A percentile compares a stretch with the other conserved stretches of the same genome.
phyloP scores from a whole-genome alignment of 2,113 vertebrate species.

The Gallinago undulata region DNA sequence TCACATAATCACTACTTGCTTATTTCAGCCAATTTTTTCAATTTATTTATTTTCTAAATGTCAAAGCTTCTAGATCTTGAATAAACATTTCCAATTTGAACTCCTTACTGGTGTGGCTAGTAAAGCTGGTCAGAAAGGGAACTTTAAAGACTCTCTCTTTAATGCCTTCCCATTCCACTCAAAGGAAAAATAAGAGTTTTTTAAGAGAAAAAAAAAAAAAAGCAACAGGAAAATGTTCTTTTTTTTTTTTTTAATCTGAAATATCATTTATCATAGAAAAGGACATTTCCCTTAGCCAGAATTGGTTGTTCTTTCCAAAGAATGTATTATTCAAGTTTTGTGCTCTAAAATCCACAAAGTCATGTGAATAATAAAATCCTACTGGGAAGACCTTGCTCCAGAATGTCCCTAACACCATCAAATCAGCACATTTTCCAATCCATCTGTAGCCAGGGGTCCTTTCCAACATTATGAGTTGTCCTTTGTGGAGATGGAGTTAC shows the following conservation, averaged over 20 bases:
- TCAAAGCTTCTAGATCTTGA: background rate
- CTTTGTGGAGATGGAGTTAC: background rate
- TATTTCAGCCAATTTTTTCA: background rate
- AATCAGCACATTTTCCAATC: background rate
- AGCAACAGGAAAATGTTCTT: rapidly evolving
- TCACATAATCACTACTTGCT: background rate
- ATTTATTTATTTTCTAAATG: background rate
- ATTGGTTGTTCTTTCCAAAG: background rate
- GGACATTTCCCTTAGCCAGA: background rate
- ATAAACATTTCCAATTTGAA: background rate
- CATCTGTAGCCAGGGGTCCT: background rate
- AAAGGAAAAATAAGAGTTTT: background rate
- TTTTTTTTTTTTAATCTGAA: background rate
- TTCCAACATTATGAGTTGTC: background rate
- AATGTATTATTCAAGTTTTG: background rate
- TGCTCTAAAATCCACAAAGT: background rate
- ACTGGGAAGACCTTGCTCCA: background rate
- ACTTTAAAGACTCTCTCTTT: background rate
- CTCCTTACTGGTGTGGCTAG: background rate
- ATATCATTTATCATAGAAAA: background rate
- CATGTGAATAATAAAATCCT: background rate
- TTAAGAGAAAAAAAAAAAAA: background rate
- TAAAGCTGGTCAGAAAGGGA: background rate
- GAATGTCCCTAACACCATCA: background rate
- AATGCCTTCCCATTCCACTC: background rate